Evolutionary conservation across 2,113 vertebrate genomes (phyloP).

Genomic region (Cepphus grylle): DNA sequence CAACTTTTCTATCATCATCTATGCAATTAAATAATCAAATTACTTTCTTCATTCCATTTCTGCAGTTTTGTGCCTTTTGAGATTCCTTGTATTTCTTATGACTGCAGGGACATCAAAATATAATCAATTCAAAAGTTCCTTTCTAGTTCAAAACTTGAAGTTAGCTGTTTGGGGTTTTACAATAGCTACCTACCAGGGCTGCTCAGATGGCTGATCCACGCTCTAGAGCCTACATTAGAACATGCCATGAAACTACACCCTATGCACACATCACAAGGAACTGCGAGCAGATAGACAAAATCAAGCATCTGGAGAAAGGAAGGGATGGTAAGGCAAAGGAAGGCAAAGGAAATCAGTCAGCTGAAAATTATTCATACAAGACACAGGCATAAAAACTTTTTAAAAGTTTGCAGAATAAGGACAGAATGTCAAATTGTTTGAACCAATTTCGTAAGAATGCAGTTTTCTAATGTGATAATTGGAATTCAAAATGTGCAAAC

Average conservation of each 20-base stretch:
- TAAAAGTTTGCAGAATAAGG: neutral
- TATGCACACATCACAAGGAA: neutral
- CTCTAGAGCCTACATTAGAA: neutral
- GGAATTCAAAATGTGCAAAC: neutral
- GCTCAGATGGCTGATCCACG: neutral
- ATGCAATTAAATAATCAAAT: neutral
- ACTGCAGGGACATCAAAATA: neutral
- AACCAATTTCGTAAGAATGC: neutral
- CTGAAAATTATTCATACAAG: neutral
- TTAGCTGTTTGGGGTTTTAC: neutral
- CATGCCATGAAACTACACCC: neutral
- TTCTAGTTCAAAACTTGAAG: neutral
- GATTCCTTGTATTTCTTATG: neutral
- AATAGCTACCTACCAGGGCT: neutral
- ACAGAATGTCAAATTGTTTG: neutral
- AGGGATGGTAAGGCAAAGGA: neutral
- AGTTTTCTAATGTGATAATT: neutral
- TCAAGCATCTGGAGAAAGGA: neutral
- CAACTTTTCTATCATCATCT: neutral
- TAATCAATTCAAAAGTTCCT: neutral
- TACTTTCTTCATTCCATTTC: neutral
- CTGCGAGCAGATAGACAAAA: neutral
- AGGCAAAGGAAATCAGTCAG: neutral
- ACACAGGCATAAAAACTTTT: neutral
- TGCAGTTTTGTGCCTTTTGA: neutral